A percentile compares a stretch with the other conserved stretches of the same genome.
phyloP scores from a whole-genome alignment of 37 sponge, comb jelly and placozoan species.

The Bolinopsis microptera region DNA sequence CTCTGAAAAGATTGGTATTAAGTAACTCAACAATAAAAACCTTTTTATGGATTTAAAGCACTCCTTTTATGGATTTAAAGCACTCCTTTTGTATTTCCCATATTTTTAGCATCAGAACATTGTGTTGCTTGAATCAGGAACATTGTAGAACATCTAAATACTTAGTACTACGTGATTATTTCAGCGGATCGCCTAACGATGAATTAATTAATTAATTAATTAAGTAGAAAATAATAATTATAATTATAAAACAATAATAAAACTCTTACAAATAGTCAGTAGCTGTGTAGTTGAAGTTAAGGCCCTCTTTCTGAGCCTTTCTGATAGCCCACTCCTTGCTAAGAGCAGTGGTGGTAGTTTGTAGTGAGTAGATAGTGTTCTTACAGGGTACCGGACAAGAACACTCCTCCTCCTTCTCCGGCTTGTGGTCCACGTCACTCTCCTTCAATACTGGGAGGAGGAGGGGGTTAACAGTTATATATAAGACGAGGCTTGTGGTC shows the following conservation, averaged over 20 bases:
- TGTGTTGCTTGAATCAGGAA: too few species aligned
- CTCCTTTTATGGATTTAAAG: too few species aligned
- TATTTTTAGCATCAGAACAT: too few species aligned
- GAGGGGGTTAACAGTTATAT: too few species aligned
- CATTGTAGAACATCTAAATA: too few species aligned
- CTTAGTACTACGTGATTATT: too few species aligned
- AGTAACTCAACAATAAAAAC: too few species aligned
- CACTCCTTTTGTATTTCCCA: too few species aligned
- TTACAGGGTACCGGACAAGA: conserved; percentile 17
- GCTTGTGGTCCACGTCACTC: neutral
- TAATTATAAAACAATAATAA: neutral
- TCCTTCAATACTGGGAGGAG: neutral
- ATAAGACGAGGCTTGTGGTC: too few species aligned
- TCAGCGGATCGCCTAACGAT: too few species aligned
- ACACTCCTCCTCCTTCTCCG: neutral
- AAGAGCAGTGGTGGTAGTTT: conserved; percentile 23
- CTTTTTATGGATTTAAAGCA: too few species aligned
- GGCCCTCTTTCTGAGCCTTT: neutral
- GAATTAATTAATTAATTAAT: too few species aligned
- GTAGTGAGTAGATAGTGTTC: neutral
- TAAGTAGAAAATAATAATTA: neutral
- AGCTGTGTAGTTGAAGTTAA: neutral
- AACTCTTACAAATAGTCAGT: neutral
- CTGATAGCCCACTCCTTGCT: conserved; percentile 18
- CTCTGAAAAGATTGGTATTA: neutral